These are phyloP conservation scores for Scelioninae gen. 2 DNA, from an alignment of 2,888 invertebrate species.

Conservation along the genomic window DNA sequence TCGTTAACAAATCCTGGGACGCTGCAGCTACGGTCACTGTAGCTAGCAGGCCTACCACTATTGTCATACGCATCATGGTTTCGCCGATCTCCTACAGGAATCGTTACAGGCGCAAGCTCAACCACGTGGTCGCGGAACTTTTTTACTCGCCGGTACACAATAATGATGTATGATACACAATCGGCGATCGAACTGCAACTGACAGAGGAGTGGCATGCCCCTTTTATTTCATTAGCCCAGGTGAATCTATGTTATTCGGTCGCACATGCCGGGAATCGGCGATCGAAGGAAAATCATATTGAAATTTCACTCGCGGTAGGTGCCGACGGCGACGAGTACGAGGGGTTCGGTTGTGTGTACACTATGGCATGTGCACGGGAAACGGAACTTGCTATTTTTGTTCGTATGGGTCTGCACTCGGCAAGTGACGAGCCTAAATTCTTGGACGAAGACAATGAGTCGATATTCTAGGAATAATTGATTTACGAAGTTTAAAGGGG, in stretches of 20 bases:
- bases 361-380: slow-evolving; percentile 71
- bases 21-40: slow-evolving; percentile 80
- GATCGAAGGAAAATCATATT: slow-evolving; percentile 74
- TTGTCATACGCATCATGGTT: slow-evolving; percentile 66
- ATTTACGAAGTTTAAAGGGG: too few relatives aligned
- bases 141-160: slow-evolving; percentile 37
- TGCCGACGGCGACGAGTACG: slow-evolving; percentile 57
- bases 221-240: slow-evolving; percentile 75
- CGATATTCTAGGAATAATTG: too few relatives aligned
- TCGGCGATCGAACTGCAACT: slow-evolving; percentile 75
- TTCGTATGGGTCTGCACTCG: slow-evolving; percentile 60
- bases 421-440: not conserved
- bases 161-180: slow-evolving; percentile 62
- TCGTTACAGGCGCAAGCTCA: slow-evolving; percentile 31
- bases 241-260: slow-evolving; percentile 75
- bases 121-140: slow-evolving; percentile 59
- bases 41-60: slow-evolving; percentile 73
- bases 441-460: too few relatives aligned
- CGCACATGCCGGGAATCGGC: slow-evolving; percentile 73
- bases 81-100: slow-evolving; percentile 34
- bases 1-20: slow-evolving; percentile 68
- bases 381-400: slow-evolving; percentile 71
- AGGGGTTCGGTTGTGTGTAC: slow-evolving; percentile 63
- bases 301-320: slow-evolving; percentile 73
- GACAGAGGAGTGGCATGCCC: slow-evolving; percentile 74